phyloP scores from a whole-genome alignment of 1,140 invertebrate species.

The Hycleus cichorii region DNA sequence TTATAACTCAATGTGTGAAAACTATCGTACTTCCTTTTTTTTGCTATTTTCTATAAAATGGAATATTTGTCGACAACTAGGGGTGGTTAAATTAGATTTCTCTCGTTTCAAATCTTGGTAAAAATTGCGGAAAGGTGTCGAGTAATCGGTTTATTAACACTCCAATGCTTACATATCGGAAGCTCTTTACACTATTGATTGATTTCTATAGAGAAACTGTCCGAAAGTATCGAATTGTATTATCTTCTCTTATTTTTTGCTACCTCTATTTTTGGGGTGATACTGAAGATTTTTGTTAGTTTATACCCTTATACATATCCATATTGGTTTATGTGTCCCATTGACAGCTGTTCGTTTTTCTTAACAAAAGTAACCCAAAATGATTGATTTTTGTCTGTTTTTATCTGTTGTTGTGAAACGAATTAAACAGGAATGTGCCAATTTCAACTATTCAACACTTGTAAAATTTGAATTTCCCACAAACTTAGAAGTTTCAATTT shows the following conservation, averaged over 20 bases:
- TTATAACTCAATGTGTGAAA: too few species aligned
- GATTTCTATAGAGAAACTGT: constrained; percentile 18
- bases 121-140: constrained; percentile 26
- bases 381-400: constrained; percentile 33
- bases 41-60: too few species aligned
- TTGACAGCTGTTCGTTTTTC: constrained; percentile 32
- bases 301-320: background rate
- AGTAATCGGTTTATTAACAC: constrained; percentile 32
- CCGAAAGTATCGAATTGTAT: constrained; percentile 11
- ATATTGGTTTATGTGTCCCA: constrained; percentile 1
- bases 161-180: constrained; percentile 25
- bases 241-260: too few species aligned
- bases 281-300: background rate
- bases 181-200: constrained; percentile 23
- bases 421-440: background rate
- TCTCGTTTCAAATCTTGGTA: background rate
- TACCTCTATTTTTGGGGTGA: background rate
- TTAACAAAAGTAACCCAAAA: constrained; percentile 31
- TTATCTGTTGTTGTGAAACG: constrained; percentile 9
- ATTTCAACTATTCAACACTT: background rate
- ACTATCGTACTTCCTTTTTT: too few species aligned
- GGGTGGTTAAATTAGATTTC: too few species aligned
- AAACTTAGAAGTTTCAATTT: background rate
- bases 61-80: too few species aligned
- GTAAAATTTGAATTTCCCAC: background rate